Base-by-base conservation (phyloP, 2,797 vertebrate species). In the Choloepus didactylus region DNA sequence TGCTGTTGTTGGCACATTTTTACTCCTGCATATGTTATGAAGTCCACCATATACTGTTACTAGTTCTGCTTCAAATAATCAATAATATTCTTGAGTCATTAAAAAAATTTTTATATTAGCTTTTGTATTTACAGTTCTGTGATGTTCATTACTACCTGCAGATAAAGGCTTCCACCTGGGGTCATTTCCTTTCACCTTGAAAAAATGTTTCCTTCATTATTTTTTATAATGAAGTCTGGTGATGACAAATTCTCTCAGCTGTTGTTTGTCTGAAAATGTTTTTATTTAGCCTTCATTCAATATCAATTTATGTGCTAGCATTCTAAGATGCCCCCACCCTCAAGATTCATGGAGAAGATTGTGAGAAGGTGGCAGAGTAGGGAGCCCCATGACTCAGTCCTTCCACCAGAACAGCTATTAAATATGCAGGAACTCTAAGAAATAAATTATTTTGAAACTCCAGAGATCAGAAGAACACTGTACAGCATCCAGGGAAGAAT, bases 101-200 rank as follows among this genome's bases (percentile, higher is more conserved):
- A 85, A 27, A 46, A 83, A 93, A 72, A 46, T 72, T 62, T 87
- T 76, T 83, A 41, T 23, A n/a, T 92, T 44, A 88, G 44, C 70
- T 70, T 35, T 44, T 64, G 70, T 69, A 59, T 54, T 92, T 83
- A 87, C 69, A 60, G 9, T 62, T 94, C 51, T 35, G 51, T 19
- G 23, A 25, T 60, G 59, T 73, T 81, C 27, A 44, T 76, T 49
- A 3, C 54, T 94, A 49, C 31, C 18, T 87, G 3, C 29, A 91
- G 51, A 51, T 76, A 69, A 41, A 70, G 54, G 35, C 56, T 90
- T 66, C 11, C 29, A 51, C 31, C 25, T 77, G 73, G 16, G 49
- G 49, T 67, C 38, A 67, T 69, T 75, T 91, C 31, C 25, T 77
- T 41, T 82, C 19, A 82, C 41, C 38, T 44, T 76, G 60, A 35